phyloP scores from a whole-genome alignment of 2,888 invertebrate species.

The Leucania comma region DNA sequence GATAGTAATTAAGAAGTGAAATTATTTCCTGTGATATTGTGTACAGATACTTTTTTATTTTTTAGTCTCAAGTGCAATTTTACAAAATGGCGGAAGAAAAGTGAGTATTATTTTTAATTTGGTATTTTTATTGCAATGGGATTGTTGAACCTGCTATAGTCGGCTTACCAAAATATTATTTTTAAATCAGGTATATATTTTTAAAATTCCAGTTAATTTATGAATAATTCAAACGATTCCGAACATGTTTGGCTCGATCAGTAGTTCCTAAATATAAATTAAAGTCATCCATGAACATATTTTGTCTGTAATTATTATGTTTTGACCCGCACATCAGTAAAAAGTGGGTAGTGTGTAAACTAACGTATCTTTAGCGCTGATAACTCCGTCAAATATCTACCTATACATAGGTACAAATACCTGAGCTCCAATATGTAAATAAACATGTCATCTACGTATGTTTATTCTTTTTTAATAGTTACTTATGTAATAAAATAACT shows the following conservation, averaged over 20 bases:
- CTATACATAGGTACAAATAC: background rate
- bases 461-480: conserved; percentile 3
- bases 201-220: background rate
- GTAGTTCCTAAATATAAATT: background rate
- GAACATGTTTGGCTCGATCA: background rate
- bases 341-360: conserved; percentile 31
- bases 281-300: background rate
- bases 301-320: background rate
- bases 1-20: conserved; percentile 62
- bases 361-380: conserved; percentile 15
- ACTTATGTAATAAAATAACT: background rate
- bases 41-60: conserved; percentile 62
- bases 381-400: conserved; percentile 6
- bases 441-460: background rate
- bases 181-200: background rate
- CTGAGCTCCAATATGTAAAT: conserved; percentile 18
- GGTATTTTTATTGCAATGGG: background rate
- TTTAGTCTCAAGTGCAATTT: conserved; percentile 62
- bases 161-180: background rate
- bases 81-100: conserved; percentile 80
- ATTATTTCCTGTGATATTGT: conserved; percentile 79
- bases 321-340: conserved; percentile 11
- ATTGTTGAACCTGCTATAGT: background rate
- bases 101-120: conserved; percentile 72
- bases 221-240: conserved; percentile 10